These are phyloP conservation scores for Watsonalla cultraria DNA, from an alignment of 2,888 invertebrate genomes.

Conservation along the genomic window DNA sequence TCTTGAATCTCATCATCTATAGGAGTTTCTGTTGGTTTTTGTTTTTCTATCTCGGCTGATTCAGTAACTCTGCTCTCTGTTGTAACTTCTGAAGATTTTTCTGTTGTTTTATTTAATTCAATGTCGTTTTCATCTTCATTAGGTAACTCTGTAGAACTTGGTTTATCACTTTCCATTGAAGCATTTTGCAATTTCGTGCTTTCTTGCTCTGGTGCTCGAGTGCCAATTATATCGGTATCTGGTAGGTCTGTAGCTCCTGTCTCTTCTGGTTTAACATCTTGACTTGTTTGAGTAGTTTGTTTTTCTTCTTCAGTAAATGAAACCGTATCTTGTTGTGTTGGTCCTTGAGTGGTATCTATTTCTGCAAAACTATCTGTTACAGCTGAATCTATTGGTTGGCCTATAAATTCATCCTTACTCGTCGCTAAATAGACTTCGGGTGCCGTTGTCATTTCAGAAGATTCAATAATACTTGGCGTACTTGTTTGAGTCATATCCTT, in stretches of 20 bases:
- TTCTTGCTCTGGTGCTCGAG: not conserved
- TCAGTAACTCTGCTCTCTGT: not conserved
- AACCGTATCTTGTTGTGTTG: not conserved
- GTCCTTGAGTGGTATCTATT: not conserved
- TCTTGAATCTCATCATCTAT: not conserved
- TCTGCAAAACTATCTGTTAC: not conserved
- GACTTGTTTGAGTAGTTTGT: not conserved
- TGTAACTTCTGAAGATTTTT: not conserved
- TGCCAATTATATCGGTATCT: too few relatives aligned
- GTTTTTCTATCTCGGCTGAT: not conserved
- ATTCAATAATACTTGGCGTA: not conserved
- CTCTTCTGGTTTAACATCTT: not conserved
- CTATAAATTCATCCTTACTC: not conserved
- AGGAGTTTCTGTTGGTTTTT: not conserved
- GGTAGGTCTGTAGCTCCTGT: not conserved
- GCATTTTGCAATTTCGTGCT: not conserved
- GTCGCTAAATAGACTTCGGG: not conserved
- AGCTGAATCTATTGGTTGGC: not conserved
- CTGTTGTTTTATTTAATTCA: not conserved
- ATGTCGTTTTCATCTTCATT: not conserved
- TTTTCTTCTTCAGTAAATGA: slow-evolving; percentile 2
- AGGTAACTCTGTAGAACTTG: not conserved
- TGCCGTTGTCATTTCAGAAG: not conserved
- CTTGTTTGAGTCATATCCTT: not conserved
- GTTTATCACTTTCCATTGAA: not conserved